Conservation (phyloP, 2,888 invertebrate genomes). For the Nephrocerus scutellatus region DNA sequence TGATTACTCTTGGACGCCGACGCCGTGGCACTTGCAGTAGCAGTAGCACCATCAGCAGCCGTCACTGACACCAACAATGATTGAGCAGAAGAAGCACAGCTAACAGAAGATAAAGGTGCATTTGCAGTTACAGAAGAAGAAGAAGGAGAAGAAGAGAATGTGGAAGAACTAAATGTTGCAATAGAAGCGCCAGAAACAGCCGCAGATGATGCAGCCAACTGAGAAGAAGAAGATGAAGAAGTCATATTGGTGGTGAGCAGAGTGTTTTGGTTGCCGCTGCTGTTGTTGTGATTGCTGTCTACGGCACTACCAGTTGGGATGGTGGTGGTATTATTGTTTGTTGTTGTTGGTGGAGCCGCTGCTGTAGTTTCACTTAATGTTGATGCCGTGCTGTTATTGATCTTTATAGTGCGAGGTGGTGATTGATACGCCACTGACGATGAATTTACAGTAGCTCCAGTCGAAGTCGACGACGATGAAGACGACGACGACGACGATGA, state of each 20-base stretch:
- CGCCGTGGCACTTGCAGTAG: constrained; percentile 16
- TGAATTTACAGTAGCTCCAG: constrained; percentile 19
- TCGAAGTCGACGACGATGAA: constrained; percentile 25
- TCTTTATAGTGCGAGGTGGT: too few species aligned
- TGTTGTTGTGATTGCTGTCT: constrained; percentile 14
- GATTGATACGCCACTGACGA: too few species aligned
- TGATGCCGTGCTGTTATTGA: constrained; percentile 9
- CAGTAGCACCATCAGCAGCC: constrained; percentile 12
- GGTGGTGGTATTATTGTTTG: too few species aligned
- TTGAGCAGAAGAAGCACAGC: too few species aligned
- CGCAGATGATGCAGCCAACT: constrained; percentile 34
- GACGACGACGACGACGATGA: constrained; percentile 21
- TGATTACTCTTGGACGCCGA: constrained; percentile 20
- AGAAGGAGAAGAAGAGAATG: constrained; percentile 14
- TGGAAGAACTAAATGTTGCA: too few species aligned
- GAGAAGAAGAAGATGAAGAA: constrained; percentile 34
- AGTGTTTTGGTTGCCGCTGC: constrained; percentile 17
- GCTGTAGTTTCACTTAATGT: too few species aligned
- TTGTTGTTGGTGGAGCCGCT: constrained; percentile 16
- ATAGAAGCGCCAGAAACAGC: constrained; percentile 38
- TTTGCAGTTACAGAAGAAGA: constrained; percentile 16
- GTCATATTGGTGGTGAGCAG: constrained; percentile 23
- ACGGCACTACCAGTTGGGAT: constrained; percentile 4
- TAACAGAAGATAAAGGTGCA: constrained; percentile 15
- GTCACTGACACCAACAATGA: too few species aligned